Conservation (phyloP, 2,888 invertebrate species). For the Agrypnus murinus region DNA sequence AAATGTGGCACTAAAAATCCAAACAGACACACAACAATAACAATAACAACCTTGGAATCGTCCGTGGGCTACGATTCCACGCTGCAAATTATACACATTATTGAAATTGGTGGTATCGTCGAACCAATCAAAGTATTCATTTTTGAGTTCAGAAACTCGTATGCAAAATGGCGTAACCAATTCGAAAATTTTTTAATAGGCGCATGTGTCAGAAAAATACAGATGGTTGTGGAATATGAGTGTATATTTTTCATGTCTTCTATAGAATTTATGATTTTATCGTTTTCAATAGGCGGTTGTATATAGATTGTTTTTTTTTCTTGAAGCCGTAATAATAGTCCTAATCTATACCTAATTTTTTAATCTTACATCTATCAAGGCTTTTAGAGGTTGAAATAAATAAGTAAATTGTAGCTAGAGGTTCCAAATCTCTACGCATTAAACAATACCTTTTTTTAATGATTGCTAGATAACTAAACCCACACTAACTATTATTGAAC, state of each 20-base stretch:
- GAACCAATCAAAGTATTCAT: conserved; percentile 55
- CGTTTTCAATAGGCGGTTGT: neutral
- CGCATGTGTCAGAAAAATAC: conserved; percentile 24
- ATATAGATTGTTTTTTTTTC: neutral
- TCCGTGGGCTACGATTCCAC: conserved; percentile 55
- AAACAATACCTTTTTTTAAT: no score
- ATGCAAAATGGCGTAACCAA: conserved; percentile 55
- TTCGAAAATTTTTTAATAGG: conserved; percentile 30
- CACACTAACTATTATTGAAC: no score
- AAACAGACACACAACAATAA: conserved; percentile 40
- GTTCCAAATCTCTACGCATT: no score
- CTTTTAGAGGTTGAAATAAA: no score
- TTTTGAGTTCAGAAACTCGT: conserved; percentile 44
- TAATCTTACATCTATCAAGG: no score
- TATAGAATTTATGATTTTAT: conserved; percentile 6
- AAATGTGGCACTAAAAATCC: conserved; percentile 39
- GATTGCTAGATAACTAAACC: no score
- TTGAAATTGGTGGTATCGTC: conserved; percentile 56
- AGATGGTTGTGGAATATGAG: conserved; percentile 22
- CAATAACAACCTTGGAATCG: conserved; percentile 47
- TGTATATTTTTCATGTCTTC: neutral
- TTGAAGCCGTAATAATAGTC: neutral
- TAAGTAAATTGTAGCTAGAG: no score
- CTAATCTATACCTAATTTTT: no score
- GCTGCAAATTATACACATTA: conserved; percentile 59